Base-by-base conservation (phyloP, 92 coral and sea anemone genomes). In the Heteractis magnifica region DNA sequence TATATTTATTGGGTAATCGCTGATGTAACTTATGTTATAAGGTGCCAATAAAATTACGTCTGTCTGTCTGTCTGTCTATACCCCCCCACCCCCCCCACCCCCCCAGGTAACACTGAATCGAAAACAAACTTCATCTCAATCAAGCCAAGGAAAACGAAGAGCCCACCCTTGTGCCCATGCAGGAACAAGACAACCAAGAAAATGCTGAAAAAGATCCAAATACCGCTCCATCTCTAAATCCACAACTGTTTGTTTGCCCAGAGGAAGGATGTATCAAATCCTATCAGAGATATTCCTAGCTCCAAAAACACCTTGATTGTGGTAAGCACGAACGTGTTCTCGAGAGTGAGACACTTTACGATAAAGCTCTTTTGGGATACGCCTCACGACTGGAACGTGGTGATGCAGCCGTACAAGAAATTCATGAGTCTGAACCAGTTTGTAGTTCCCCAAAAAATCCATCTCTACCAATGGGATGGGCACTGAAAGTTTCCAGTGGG, bases 401-500 rank as follows among this genome's bases (percentile, higher is more conserved):
- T 34, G 3, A 34, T 34, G 44, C 44, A 34, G 52, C 79, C 14
- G 58, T 16, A 49, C 84, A 52, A 5, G 80, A 72, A 80, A 49
- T 80, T 52, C 10, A 12, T 1, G 65, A 64, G 10, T 7, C 23
- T 56, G 73, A 49, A 15, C 4, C 58, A 8, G 13, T 5, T 65
- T 13, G 8, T 9, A 70, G 26, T 14, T 6, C 72, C 8, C 3
- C 76, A 12, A n/a, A 3, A 14, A 9, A 10, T 26, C 75, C 82
- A 52, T 48, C 79, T 9, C 85, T 71, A 4, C 59, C 88, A 4
- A 81, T 79, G 86, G 91, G 89, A 41, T 88, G 88, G 89, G 86
- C 91, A 5, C 77, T 85, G 23, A 80, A 80, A 48, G 21, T 26
- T 77, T 55, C 82, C n/a, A 65, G 53, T 59, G 19, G 20, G 52